phyloP scores from a whole-genome alignment of 92 coral and sea anemone species.

The Galaxea fascicularis region DNA sequence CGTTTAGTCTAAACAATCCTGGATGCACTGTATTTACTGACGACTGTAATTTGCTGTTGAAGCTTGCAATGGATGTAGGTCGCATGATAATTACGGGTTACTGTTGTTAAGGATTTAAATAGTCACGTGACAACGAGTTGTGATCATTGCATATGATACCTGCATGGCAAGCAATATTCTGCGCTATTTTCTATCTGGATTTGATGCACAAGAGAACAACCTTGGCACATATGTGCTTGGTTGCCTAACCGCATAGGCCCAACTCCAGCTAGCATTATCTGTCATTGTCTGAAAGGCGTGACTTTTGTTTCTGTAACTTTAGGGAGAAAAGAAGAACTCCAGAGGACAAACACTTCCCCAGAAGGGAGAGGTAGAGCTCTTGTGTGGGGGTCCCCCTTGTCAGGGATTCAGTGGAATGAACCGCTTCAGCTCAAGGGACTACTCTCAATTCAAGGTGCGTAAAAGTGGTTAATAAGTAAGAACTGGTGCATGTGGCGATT shows the following conservation, averaged over 20 bases:
- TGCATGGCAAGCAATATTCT: not conserved
- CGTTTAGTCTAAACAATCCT: conserved; percentile 86
- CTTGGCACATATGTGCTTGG: not conserved
- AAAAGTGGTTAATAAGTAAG: not conserved
- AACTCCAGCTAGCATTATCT: too few relatives aligned
- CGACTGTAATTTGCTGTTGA: conserved; percentile 91
- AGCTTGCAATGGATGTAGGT: conserved; percentile 92
- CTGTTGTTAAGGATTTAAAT: not conserved
- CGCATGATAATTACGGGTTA: not conserved
- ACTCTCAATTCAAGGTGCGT: conserved; percentile 91
- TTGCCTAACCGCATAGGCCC: too few relatives aligned
- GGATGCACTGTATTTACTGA: conserved; percentile 92
- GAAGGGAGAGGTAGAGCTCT: conserved; percentile 95
- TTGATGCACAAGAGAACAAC: not conserved
- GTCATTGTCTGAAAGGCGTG: not conserved
- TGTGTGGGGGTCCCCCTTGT: conserved; percentile 99
- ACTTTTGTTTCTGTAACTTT: not conserved
- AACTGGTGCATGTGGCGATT: too few relatives aligned
- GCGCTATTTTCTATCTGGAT: not conserved
- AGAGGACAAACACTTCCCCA: conserved; percentile 92
- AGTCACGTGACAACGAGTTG: too few relatives aligned
- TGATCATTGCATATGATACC: not conserved
- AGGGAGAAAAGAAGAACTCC: conserved; percentile 90
- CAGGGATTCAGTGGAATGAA: conserved; percentile 99
- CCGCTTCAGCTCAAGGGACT: conserved; percentile 95